Conservation (phyloP, 2,113 vertebrate species). For the Oncorhynchus keta region DNA sequence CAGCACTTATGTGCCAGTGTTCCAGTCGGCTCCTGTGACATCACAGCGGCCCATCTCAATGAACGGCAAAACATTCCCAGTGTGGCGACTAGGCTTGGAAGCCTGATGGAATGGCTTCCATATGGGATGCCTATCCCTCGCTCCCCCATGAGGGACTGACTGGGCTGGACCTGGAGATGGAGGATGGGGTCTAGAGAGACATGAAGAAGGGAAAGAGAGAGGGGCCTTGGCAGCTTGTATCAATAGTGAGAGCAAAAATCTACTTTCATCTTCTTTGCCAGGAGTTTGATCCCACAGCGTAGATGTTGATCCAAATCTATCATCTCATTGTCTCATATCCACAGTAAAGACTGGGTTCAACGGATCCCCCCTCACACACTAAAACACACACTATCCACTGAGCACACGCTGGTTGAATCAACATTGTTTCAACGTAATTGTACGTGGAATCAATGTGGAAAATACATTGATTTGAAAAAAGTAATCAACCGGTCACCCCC, state of each 20-base stretch:
- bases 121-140: slow-evolving; percentile 37
- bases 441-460: too few species aligned
- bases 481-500: too few species aligned
- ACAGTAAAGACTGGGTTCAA: not conserved
- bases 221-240: slow-evolving; percentile 6
- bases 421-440: too few species aligned
- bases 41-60: slow-evolving; percentile 57
- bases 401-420: too few species aligned
- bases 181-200: not conserved
- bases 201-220: not conserved
- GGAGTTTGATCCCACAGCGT: not conserved
- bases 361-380: slow-evolving; percentile 19
- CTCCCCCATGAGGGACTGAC: not conserved
- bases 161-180: not conserved
- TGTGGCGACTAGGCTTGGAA: slow-evolving; percentile 17
- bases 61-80: slow-evolving; percentile 54
- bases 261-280: slow-evolving; percentile 3
- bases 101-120: slow-evolving; percentile 59
- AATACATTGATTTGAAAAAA: too few species aligned
- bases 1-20: slow-evolving; percentile 55
- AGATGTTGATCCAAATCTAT: slow-evolving; percentile 4
- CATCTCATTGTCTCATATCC: not conserved
- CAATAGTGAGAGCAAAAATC: not conserved
- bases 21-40: slow-evolving; percentile 51
- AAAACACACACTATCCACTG: not conserved